Evolutionary conservation across 2,797 vertebrate species (phyloP).

Genomic region (Nasua narica): DNA sequence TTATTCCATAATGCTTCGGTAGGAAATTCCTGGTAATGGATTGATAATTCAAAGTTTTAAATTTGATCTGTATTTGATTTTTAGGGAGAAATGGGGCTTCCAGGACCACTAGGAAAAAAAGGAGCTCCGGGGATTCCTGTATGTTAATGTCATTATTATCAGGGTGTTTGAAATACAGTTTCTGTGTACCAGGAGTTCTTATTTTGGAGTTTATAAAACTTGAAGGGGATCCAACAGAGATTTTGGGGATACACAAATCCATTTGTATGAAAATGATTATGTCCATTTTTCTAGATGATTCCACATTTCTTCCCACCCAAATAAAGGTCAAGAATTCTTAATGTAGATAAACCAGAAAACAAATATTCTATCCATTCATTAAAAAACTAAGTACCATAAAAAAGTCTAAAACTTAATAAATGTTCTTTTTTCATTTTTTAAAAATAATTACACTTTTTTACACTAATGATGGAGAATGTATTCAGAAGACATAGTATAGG

Average conservation of each 20-base stretch:
- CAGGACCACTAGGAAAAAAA: slow-evolving; percentile 89
- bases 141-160: slow-evolving; percentile 74
- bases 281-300: neutral
- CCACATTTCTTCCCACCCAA: neutral
- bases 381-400: neutral
- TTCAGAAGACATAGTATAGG: neutral
- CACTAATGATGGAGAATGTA: neutral
- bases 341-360: neutral
- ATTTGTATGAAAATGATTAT: neutral
- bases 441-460: neutral
- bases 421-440: neutral
- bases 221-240: neutral
- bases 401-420: neutral
- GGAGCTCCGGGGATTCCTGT: slow-evolving; percentile 89
- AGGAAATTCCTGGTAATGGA: neutral
- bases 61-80: slow-evolving; percentile 69
- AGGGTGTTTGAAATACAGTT: neutral
- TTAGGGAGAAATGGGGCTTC: slow-evolving; percentile 91
- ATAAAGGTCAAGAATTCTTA: neutral
- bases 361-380: neutral
- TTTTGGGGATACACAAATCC: neutral
- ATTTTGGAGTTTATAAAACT: neutral
- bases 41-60: neutral
- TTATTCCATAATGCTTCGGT: neutral
- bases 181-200: neutral